Evolutionary conservation across 1,140 invertebrate genomes (phyloP).

Genomic region (Zaprionus ghesquierei): DNA sequence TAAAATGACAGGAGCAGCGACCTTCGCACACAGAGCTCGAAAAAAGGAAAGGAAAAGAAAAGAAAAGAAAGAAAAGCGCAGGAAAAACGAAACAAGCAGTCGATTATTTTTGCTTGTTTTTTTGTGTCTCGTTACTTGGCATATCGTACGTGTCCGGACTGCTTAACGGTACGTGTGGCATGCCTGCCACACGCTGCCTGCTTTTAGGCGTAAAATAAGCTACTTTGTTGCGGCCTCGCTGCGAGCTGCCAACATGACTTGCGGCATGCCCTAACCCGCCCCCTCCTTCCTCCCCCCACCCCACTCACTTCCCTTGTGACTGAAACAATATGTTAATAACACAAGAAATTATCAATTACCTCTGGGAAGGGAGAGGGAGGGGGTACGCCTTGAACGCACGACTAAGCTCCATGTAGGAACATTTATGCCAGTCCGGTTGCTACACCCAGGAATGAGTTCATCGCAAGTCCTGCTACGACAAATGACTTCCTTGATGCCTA

Average conservation of each 20-base stretch:
- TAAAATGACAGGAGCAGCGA: slow-evolving; percentile 52
- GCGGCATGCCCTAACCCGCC: neutral
- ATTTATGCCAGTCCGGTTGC: slow-evolving; percentile 14
- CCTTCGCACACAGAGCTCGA: slow-evolving; percentile 20
- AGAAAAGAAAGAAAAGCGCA: neutral
- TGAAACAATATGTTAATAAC: slow-evolving; percentile 45
- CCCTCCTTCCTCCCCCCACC: neutral
- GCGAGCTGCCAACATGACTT: neutral
- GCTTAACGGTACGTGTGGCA: slow-evolving; percentile 3
- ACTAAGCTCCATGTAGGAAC: neutral
- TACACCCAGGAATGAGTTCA: neutral
- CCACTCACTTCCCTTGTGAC: neutral
- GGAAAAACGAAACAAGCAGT: slow-evolving; percentile 23
- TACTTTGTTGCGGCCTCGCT: slow-evolving; percentile 29
- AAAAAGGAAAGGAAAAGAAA: neutral
- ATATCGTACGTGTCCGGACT: slow-evolving; percentile 31
- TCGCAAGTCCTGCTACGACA: neutral
- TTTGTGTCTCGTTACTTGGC: slow-evolving; percentile 19
- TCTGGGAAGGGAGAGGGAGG: slow-evolving; percentile 6
- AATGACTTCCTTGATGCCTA: neutral
- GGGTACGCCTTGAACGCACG: slow-evolving; percentile 18
- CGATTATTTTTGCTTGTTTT: slow-evolving; percentile 42
- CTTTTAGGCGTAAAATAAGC: slow-evolving; percentile 49
- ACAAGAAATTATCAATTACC: slow-evolving; percentile 52
- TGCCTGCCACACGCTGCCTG: slow-evolving; percentile 1